Conservation (phyloP, 2,113 vertebrate genomes). For the Ctenodactylus gundi region DNA sequence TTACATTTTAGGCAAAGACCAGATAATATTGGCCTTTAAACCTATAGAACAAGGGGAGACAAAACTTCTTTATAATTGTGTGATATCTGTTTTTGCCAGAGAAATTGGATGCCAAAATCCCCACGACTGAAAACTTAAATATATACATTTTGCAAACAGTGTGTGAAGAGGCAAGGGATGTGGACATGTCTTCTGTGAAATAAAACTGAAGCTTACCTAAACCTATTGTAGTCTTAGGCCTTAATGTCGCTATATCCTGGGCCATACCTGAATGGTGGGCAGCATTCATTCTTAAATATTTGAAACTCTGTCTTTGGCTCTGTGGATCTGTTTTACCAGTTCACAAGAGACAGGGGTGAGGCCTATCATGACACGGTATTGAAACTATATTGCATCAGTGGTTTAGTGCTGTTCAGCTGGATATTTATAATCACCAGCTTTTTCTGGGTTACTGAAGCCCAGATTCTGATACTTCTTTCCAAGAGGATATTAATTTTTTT, state of each 20-base stretch:
- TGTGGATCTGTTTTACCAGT: not conserved
- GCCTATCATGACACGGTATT: not conserved
- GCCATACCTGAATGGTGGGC: not conserved
- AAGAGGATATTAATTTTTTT: not conserved
- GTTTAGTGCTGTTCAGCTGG: not conserved
- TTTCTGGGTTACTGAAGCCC: not conserved
- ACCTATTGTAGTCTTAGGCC: not conserved
- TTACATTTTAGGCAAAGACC: constrained; percentile 43
- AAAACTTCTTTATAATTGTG: constrained; percentile 2
- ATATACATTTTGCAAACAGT: not conserved
- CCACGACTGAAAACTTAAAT: not conserved
- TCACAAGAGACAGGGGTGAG: not conserved
- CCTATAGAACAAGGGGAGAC: not conserved
- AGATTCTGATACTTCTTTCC: not conserved
- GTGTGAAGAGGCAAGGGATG: not conserved
- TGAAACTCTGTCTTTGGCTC: not conserved
- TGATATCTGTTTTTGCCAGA: not conserved
- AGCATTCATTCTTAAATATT: not conserved
- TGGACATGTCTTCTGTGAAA: not conserved
- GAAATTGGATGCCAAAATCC: constrained; percentile 24
- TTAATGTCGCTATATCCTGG: not conserved
- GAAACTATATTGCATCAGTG: not conserved
- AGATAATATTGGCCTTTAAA: constrained; percentile 28
- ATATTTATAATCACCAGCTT: not conserved
- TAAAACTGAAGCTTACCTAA: not conserved